These are phyloP conservation scores for Tenthredo scrophulariae DNA, from an alignment of 2,888 invertebrate genomes.

Conservation along the genomic window DNA sequence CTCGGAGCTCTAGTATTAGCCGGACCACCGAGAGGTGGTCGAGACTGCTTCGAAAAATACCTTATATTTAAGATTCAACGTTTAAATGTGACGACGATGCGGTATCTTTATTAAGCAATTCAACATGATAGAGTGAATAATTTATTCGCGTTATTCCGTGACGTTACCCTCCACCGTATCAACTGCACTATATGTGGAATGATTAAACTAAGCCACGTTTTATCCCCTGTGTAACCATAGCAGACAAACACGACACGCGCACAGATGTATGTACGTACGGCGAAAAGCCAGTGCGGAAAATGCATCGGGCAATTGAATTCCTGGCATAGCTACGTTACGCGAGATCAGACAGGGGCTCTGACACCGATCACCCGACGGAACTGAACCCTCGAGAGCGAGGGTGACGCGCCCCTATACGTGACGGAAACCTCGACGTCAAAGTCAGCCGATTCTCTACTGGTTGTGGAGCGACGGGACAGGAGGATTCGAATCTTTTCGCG, in stretches of 20 bases:
- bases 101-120: neutral
- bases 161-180: neutral
- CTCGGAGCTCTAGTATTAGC: neutral
- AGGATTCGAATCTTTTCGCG: conserved; percentile 34
- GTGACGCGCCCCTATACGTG: conserved; percentile 15
- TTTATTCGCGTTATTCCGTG: neutral
- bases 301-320: conserved; percentile 70
- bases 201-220: neutral
- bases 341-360: conserved; percentile 32
- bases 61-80: neutral
- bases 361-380: conserved; percentile 25
- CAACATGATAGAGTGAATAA: neutral
- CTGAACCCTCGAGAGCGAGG: conserved; percentile 10
- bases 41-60: neutral
- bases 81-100: neutral
- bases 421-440: neutral
- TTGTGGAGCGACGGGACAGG: neutral
- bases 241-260: neutral
- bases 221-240: neutral
- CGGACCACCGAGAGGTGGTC: neutral
- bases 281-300: neutral
- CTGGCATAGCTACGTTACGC: conserved; percentile 63
- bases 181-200: neutral
- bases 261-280: neutral
- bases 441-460: neutral